Evolutionary conservation across 2,797 vertebrate genomes (phyloP).

Genomic region (Lophius americanus): DNA sequence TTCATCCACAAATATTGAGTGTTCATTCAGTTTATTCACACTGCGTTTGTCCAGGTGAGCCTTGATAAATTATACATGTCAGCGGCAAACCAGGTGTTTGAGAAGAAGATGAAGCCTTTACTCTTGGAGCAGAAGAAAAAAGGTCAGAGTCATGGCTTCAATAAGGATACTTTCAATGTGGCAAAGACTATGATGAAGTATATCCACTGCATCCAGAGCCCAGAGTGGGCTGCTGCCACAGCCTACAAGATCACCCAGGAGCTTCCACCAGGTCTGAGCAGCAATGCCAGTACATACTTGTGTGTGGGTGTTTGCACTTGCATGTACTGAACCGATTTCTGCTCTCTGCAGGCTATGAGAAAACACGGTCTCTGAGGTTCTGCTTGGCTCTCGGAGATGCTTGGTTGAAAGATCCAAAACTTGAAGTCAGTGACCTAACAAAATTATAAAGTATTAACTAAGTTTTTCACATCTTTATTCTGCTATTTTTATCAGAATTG

Average conservation of each 20-base stretch:
- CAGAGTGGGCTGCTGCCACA: conserved; percentile 91
- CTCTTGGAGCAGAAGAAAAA: conserved; percentile 81
- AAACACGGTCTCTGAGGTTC: conserved; percentile 88
- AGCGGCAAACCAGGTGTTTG: conserved; percentile 88
- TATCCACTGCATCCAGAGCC: conserved; percentile 88
- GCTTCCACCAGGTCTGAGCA: conserved; percentile 86
- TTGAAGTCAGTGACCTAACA: conserved; percentile 77
- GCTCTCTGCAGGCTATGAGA: conserved; percentile 85
- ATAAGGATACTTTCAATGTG: conserved; percentile 81
- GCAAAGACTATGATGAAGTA: conserved; percentile 88
- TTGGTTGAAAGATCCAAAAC: conserved; percentile 85
- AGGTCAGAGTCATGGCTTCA: conserved; percentile 67
- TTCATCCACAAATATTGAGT: not conserved
- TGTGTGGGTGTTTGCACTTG: not conserved
- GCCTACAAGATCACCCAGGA: conserved; percentile 93
- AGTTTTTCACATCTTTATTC: too few relatives aligned
- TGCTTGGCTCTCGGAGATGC: conserved; percentile 89
- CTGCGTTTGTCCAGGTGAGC: conserved; percentile 79
- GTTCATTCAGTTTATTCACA: not conserved
- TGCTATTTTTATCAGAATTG: not conserved
- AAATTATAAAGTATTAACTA: too few relatives aligned
- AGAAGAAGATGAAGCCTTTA: conserved; percentile 89
- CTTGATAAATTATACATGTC: conserved; percentile 92
- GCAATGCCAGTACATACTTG: not conserved
- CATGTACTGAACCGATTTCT: conserved; percentile 6